Evolutionary conservation across 2,113 vertebrate genomes (phyloP).

Genomic region (Balaenoptera acutorostrata): DNA sequence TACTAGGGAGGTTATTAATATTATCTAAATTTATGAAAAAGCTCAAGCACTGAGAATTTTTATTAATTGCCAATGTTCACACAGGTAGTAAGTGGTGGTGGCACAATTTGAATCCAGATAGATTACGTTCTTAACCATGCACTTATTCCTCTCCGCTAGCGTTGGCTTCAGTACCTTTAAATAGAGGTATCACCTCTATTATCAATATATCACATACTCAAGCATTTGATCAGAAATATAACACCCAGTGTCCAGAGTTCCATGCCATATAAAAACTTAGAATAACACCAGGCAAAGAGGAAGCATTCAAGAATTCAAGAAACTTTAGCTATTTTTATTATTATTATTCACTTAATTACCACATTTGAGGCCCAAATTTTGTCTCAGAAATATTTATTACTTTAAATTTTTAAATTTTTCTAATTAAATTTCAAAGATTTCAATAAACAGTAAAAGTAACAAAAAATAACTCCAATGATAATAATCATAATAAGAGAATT

Average conservation of each 20-base stretch:
- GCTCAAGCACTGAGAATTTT: background rate
- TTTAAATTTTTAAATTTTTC: background rate
- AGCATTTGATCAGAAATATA: background rate
- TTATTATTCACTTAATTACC: background rate
- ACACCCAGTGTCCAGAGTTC: background rate
- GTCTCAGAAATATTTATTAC: background rate
- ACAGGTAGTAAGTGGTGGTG: background rate
- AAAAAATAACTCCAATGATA: background rate
- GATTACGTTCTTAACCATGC: background rate
- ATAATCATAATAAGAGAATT: background rate
- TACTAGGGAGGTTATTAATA: background rate
- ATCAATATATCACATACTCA: background rate
- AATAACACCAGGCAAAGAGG: background rate
- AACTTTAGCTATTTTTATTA: background rate
- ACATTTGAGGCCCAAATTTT: background rate
- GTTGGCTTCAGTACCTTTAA: background rate
- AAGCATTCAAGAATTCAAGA: background rate
- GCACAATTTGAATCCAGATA: background rate
- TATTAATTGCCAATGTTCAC: background rate
- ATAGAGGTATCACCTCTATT: background rate
- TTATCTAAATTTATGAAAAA: background rate
- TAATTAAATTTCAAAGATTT: background rate
- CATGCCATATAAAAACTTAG: background rate
- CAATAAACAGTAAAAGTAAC: background rate
- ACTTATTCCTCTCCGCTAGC: background rate